Conservation (phyloP, 92 coral and sea anemone species). For the Desmophyllum pertusum region DNA sequence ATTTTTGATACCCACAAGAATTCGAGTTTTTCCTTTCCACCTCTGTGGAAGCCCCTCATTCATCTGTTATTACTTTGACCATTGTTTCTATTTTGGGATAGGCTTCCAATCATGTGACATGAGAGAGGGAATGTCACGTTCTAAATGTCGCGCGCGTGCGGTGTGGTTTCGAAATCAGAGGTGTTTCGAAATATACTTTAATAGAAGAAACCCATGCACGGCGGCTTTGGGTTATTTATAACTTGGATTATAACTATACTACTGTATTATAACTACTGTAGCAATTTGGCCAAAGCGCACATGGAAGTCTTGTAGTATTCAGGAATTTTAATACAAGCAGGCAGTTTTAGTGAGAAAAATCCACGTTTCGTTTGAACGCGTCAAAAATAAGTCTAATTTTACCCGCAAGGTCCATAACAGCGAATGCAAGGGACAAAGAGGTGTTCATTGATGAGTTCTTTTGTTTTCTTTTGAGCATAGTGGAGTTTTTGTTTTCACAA, state of each 20-base stretch:
- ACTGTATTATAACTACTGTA: no score
- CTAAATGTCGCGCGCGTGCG: neutral
- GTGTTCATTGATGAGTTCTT: neutral
- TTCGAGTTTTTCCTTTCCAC: conserved; percentile 8
- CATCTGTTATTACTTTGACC: conserved; percentile 1
- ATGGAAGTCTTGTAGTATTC: no score
- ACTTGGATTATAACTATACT: neutral
- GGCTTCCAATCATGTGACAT: conserved; percentile 3
- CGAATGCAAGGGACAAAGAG: neutral
- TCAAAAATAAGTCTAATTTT: neutral
- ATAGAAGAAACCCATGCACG: neutral
- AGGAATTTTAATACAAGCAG: no score
- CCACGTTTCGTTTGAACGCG: neutral
- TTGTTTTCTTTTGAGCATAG: neutral
- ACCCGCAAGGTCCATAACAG: neutral
- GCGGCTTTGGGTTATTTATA: neutral
- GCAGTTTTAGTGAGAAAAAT: no score
- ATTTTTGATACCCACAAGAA: conserved; percentile 1
- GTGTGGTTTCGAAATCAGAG: neutral
- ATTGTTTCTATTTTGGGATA: conserved; percentile 40
- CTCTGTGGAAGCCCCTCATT: conserved; percentile 38
- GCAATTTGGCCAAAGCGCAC: no score
- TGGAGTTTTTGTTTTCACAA: neutral
- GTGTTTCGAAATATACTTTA: no score
- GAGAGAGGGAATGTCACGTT: conserved; percentile 25